Percentiles rank a stretch among this genome's conserved stretches.
These are phyloP conservation scores for Morelia viridis DNA, from an alignment of 2,797 vertebrate genomes.

Conservation along the genomic window DNA sequence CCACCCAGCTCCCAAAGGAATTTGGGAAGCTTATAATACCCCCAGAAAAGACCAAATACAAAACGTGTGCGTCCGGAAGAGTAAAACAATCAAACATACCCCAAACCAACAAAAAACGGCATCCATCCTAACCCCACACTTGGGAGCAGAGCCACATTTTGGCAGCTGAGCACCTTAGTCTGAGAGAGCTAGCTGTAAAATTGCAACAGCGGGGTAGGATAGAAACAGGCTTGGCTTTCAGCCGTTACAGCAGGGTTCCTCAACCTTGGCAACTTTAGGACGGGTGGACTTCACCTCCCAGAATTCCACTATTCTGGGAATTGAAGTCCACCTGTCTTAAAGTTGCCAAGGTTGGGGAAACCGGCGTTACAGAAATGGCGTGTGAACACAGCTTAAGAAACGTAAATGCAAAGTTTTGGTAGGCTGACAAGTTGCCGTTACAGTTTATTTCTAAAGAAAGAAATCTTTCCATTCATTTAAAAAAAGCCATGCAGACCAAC, in stretches of 20 bases:
- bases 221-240: neutral
- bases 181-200: neutral
- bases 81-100: neutral
- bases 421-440: neutral
- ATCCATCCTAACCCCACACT: neutral
- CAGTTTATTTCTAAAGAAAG: neutral
- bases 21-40: neutral
- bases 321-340: no score
- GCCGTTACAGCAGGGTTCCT: neutral
- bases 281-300: no score
- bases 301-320: no score
- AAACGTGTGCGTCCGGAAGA: neutral
- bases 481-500: neutral
- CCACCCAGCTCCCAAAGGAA: neutral
- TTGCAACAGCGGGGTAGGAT: neutral
- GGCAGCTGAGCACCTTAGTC: no score
- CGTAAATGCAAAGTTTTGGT: neutral
- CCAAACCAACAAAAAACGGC: neutral
- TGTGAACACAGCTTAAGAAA: neutral
- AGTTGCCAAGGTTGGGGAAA: no score
- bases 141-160: neutral
- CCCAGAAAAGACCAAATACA: neutral
- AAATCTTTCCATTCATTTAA: neutral
- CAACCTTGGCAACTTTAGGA: no score
- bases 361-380: accelerated